Conservation (phyloP, 2,113 vertebrate species). For the Trochalopteron elliotii region DNA sequence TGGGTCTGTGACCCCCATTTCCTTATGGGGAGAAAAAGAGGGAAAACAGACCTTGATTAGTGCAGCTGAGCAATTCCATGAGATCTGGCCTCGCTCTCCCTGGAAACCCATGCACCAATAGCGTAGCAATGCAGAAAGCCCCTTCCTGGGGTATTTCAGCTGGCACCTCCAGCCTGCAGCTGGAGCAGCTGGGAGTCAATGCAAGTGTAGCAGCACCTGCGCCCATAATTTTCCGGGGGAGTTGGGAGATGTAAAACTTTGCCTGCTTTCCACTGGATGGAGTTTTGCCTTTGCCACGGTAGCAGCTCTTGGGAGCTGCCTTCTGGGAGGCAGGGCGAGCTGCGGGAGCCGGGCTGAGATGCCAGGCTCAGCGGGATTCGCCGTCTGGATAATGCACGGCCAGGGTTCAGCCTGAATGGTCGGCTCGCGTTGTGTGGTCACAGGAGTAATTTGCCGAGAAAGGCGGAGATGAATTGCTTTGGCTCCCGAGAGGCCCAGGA, state of each 20-base stretch:
- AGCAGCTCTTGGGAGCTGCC: background rate
- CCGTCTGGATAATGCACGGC: background rate
- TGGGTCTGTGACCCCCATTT: background rate
- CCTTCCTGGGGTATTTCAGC: background rate
- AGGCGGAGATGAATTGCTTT: background rate
- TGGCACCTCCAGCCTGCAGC: background rate
- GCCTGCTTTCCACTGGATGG: background rate
- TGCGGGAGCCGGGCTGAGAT: background rate
- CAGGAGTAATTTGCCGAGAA: background rate
- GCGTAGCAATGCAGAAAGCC: background rate
- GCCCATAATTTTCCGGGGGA: fast-evolving
- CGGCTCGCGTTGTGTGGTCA: background rate
- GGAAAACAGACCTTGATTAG: background rate
- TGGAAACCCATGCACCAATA: background rate
- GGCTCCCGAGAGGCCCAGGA: background rate
- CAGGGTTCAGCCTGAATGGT: background rate
- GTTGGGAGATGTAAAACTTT: background rate
- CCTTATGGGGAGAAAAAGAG: background rate
- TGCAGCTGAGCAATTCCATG: background rate
- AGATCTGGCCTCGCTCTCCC: background rate
- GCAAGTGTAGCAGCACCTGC: background rate
- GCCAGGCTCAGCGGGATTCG: background rate
- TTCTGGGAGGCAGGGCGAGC: background rate
- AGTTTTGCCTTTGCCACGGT: background rate
- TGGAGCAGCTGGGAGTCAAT: background rate